These are phyloP conservation scores for Ptychadena robeensis DNA, from an alignment of 2,797 vertebrate species.

Conservation along the genomic window DNA sequence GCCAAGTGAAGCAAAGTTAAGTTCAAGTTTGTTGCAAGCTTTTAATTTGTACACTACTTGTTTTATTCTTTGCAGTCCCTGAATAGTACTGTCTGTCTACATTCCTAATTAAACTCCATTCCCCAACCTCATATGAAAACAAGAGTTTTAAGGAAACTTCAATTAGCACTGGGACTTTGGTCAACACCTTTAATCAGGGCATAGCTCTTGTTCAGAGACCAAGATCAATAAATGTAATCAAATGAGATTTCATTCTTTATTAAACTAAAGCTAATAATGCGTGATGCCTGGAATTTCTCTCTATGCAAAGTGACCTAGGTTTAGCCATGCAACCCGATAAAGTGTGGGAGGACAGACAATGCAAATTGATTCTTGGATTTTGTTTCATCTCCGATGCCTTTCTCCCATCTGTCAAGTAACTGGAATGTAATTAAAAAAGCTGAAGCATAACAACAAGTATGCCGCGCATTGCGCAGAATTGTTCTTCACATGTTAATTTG, in stretches of 20 bases:
- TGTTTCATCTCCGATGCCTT: constrained; percentile 26
- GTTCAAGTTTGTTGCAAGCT: no score
- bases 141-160: constrained; percentile 34
- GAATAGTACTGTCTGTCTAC: neutral
- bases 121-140: neutral
- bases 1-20: no score
- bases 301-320: constrained; percentile 4
- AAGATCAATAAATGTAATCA: constrained; percentile 55
- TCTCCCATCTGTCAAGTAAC: constrained; percentile 47
- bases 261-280: constrained; percentile 45
- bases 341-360: constrained; percentile 36
- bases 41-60: neutral
- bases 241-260: constrained; percentile 52
- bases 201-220: constrained; percentile 16
- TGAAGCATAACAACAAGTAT: constrained; percentile 21
- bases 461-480: constrained; percentile 8
- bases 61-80: neutral
- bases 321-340: constrained; percentile 15
- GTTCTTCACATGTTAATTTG: neutral
- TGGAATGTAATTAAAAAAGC: constrained; percentile 36
- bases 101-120: neutral
- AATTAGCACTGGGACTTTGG: constrained; percentile 31
- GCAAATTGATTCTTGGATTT: constrained; percentile 18
- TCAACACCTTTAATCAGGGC: constrained; percentile 35
- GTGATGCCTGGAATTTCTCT: constrained; percentile 21